phyloP scores from a whole-genome alignment of 2,797 vertebrate genomes.

The Natrix natrix region DNA sequence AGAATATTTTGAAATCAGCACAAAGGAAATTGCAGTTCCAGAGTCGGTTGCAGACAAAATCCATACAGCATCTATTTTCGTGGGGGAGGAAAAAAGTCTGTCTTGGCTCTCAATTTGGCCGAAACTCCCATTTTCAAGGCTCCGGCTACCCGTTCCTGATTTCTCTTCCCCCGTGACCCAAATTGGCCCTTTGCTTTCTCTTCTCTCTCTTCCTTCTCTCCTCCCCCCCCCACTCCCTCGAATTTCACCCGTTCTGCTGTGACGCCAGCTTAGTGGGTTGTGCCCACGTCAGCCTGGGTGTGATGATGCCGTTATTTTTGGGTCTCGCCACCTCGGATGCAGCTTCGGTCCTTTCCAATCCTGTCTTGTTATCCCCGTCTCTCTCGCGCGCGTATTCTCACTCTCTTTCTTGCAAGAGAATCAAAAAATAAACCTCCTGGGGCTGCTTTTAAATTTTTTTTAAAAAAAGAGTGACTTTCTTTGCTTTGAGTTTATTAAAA shows the following conservation, averaged over 20 bases:
- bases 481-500: constrained; percentile 61
- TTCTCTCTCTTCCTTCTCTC: too few species aligned
- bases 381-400: constrained; percentile 57
- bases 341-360: constrained; percentile 73
- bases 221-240: rapidly evolving
- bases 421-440: constrained; percentile 60
- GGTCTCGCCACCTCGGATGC: constrained; percentile 56
- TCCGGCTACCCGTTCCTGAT: background rate
- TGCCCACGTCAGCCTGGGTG: background rate
- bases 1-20: background rate
- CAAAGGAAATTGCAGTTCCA: background rate
- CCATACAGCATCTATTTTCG: background rate
- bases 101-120: background rate
- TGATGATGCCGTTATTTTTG: constrained; percentile 41
- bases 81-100: background rate
- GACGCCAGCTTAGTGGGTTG: background rate
- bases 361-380: constrained; percentile 68
- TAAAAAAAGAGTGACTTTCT: constrained; percentile 22
- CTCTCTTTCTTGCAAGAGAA: constrained; percentile 42
- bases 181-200: background rate
- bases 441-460: constrained; percentile 39
- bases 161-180: background rate
- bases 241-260: background rate
- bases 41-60: background rate
- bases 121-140: background rate